These are phyloP conservation scores for Sciaenops ocellatus DNA, from an alignment of 2,797 vertebrate species.

Conservation along the genomic window DNA sequence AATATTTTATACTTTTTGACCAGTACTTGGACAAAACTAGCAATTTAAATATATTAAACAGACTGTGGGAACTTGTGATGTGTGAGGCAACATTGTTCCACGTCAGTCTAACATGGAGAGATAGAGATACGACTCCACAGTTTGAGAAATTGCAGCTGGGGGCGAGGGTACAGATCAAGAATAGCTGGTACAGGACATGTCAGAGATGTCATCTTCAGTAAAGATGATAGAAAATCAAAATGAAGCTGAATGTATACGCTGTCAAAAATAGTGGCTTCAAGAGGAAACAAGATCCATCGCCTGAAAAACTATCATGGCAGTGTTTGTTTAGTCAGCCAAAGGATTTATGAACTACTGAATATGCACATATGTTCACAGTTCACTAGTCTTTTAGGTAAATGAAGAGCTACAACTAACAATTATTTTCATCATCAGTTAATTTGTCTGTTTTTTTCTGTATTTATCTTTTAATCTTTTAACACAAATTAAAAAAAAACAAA, in stretches of 20 bases:
- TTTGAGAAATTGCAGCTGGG: not conserved
- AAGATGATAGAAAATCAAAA: not conserved
- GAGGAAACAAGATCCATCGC: not conserved
- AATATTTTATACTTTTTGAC: not conserved
- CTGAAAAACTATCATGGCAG: constrained; percentile 4
- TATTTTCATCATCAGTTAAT: not conserved
- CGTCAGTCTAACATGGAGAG: not conserved
- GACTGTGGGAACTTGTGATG: not conserved
- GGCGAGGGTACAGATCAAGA: not conserved
- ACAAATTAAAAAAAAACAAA: no score
- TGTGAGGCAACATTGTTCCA: not conserved
- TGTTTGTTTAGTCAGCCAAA: no score
- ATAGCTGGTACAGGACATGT: not conserved
- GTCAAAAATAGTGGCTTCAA: not conserved
- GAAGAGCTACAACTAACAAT: not conserved
- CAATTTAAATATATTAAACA: not conserved
- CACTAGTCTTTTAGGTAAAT: no score
- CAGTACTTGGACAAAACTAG: not conserved
- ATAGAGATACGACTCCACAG: not conserved
- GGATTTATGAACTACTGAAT: not conserved
- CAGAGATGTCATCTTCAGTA: not conserved
- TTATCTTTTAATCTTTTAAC: not conserved
- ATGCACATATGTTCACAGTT: not conserved
- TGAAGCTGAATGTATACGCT: not conserved
- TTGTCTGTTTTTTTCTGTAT: not conserved